Evolutionary conservation across 1,140 invertebrate species (phyloP).

Genomic region (Pentalonia nigronervosa): DNA sequence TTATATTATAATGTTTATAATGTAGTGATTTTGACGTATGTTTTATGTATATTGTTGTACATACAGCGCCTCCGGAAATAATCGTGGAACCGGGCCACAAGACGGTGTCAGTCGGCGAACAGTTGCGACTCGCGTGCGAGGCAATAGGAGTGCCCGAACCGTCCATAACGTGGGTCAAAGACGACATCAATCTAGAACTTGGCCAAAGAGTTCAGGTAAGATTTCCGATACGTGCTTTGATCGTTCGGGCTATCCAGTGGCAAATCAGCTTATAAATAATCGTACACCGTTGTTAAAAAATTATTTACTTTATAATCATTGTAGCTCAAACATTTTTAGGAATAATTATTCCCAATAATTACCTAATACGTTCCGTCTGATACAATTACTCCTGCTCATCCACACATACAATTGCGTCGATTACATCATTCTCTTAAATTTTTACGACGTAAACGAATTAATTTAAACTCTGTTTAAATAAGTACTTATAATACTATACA

Average conservation of each 20-base stretch:
- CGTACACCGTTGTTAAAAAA: neutral
- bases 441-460: too few species aligned
- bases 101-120: constrained; percentile 65
- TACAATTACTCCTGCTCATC: too few species aligned
- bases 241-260: neutral
- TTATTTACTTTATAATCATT: neutral
- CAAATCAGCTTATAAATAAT: neutral
- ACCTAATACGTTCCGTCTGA: too few species aligned
- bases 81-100: constrained; percentile 56
- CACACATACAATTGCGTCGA: too few species aligned
- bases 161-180: constrained; percentile 82
- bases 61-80: constrained; percentile 26
- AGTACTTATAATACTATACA: too few species aligned
- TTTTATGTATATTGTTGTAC: neutral
- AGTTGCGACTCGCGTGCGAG: constrained; percentile 74
- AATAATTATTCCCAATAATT: too few species aligned
- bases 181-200: constrained; percentile 71
- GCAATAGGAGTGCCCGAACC: constrained; percentile 79
- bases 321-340: too few species aligned
- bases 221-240: neutral
- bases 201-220: constrained; percentile 67
- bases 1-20: neutral
- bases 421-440: too few species aligned
- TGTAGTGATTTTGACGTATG: neutral
- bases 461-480: too few species aligned